Percentiles rank a stretch among this genome's conserved stretches.
Evolutionary conservation across 1,140 invertebrate species (phyloP).

Genomic region (Zaprionus taronus): DNA sequence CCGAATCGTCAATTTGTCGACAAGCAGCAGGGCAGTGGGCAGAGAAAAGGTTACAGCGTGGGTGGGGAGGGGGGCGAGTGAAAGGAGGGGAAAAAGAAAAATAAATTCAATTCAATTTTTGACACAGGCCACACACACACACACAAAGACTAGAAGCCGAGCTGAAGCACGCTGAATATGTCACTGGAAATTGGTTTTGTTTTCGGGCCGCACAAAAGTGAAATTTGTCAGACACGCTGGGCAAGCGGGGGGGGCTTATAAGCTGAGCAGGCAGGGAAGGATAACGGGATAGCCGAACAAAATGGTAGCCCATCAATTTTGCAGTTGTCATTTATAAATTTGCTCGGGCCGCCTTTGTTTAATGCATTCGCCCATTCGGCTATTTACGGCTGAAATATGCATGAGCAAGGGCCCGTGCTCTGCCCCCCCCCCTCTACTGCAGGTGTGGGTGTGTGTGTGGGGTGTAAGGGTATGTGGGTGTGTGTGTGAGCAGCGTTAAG

Average conservation of each 20-base stretch:
- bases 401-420: neutral
- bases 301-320: conserved; percentile 59
- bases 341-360: conserved; percentile 66
- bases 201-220: conserved; percentile 35
- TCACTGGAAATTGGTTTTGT: conserved; percentile 36
- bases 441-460: neutral
- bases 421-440: neutral
- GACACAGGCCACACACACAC: conserved; percentile 13
- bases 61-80: neutral
- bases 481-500: conserved; percentile 28
- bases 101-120: conserved; percentile 53
- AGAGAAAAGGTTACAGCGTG: too few relatives aligned
- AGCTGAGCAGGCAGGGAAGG: neutral
- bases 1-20: conserved; percentile 41
- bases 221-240: conserved; percentile 24
- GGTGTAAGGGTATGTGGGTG: too few relatives aligned
- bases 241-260: neutral
- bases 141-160: conserved; percentile 11
- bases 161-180: conserved; percentile 34
- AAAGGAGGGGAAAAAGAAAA: conserved; percentile 26
- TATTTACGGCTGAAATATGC: conserved; percentile 66
- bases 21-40: neutral
- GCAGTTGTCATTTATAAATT: conserved; percentile 77
- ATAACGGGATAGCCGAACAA: neutral
- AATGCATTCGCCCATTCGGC: conserved; percentile 58